Evolutionary conservation across 2,113 vertebrate genomes (phyloP).

Genomic region (Anas platyrhynchos): DNA sequence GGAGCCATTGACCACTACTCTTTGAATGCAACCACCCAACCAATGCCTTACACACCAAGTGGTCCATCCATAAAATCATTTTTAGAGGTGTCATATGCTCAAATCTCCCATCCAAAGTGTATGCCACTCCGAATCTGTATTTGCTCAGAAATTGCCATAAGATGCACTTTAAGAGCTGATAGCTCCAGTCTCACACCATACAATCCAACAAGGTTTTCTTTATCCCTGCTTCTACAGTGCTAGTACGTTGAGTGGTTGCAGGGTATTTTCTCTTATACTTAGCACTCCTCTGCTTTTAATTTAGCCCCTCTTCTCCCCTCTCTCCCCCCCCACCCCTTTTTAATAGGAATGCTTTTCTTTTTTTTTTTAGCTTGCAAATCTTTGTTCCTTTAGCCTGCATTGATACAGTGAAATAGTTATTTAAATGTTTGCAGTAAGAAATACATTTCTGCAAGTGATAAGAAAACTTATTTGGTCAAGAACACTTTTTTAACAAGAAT

Average conservation of each 20-base stretch:
- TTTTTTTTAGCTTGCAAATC: conserved; percentile 9
- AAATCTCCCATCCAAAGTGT: not conserved
- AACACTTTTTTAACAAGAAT: conserved; percentile 3
- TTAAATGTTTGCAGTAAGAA: conserved; percentile 7
- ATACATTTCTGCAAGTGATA: not conserved
- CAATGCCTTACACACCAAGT: too few species aligned
- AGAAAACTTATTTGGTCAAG: conserved; percentile 16
- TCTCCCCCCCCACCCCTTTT: not conserved
- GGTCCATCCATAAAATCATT: not conserved
- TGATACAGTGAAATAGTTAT: not conserved
- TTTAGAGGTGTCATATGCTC: accelerated
- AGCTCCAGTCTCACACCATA: not conserved
- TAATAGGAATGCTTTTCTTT: not conserved
- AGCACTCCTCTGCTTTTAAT: not conserved
- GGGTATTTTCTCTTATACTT: not conserved
- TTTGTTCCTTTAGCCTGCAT: not conserved
- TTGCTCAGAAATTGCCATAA: not conserved
- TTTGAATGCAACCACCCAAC: not conserved
- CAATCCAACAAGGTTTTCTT: not conserved
- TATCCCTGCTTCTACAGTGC: not conserved
- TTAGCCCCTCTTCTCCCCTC: not conserved
- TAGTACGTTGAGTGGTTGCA: not conserved
- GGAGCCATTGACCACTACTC: not conserved
- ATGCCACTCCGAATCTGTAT: not conserved
- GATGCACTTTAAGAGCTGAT: not conserved